Percentiles rank a stretch among this genome's conserved stretches.
phyloP scores from a whole-genome alignment of 2,797 vertebrate genomes.

The Pseudomugil gertrudae region DNA sequence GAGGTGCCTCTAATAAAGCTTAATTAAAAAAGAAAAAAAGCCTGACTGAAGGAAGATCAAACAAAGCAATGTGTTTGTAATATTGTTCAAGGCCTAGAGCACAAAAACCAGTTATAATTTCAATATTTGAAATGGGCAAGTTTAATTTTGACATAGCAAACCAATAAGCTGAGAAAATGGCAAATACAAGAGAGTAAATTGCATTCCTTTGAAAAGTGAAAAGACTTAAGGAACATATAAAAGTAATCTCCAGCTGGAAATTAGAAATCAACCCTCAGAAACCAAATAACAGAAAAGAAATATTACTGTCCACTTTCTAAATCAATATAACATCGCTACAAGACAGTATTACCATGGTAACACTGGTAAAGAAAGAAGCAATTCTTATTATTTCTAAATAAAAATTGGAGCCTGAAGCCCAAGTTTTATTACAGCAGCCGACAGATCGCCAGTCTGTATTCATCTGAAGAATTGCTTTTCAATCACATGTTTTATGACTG shows the following conservation, averaged over 20 bases:
- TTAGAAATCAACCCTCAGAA: constrained; percentile 99
- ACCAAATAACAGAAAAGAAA: constrained; percentile 99
- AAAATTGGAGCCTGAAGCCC: constrained; percentile 97
- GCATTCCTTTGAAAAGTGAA: constrained; percentile 91
- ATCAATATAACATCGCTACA: constrained; percentile 99
- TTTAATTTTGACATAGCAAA: constrained; percentile 98
- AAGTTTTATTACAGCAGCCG: constrained; percentile 98
- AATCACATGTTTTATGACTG: constrained; percentile 96
- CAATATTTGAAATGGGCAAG: constrained; percentile 98
- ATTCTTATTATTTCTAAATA: constrained; percentile 99
- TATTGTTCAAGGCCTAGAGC: constrained; percentile 92
- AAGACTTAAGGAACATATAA: constrained; percentile 99
- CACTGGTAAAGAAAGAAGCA: constrained; percentile 98
- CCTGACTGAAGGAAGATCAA: constrained; percentile 82
- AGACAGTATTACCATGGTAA: constrained; percentile 99
- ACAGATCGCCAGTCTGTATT: constrained; percentile 95
- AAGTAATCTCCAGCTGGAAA: constrained; percentile 99
- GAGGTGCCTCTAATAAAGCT: constrained; percentile 64
- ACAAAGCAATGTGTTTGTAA: constrained; percentile 81
- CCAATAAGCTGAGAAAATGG: constrained; percentile 98
- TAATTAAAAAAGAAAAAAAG: constrained; percentile 42
- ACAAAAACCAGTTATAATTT: constrained; percentile 94
- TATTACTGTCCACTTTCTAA: constrained; percentile 99
- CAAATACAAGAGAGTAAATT: constrained; percentile 93
- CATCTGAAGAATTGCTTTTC: constrained; percentile 97